A percentile compares a stretch with the other conserved stretches of the same genome.
phyloP scores from a whole-genome alignment of 2,888 invertebrate species.

The Drosophila macrothrix region DNA sequence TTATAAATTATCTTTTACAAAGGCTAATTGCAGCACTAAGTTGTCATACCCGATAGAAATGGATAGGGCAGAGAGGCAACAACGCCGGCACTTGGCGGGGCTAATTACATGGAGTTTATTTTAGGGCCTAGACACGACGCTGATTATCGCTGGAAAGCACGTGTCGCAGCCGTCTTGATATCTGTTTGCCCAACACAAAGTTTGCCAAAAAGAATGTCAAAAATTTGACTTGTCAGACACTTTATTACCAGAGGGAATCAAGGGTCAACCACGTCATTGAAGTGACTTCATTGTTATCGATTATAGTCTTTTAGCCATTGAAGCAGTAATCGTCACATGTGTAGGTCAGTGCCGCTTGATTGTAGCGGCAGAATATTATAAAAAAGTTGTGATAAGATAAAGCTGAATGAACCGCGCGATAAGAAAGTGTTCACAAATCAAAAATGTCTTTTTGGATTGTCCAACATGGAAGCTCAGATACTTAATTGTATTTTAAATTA shows the following conservation, averaged over 20 bases:
- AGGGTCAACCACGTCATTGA: slow-evolving; percentile 5
- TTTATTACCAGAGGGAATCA: slow-evolving; percentile 59
- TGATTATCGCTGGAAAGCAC: slow-evolving; percentile 77
- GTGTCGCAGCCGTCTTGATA: slow-evolving; percentile 54
- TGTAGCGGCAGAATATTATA: no score
- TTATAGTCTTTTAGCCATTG: neutral
- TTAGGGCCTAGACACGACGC: slow-evolving; percentile 76
- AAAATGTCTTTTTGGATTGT: neutral
- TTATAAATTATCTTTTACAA: neutral
- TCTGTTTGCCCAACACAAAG: slow-evolving; percentile 42
- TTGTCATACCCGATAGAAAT: neutral
- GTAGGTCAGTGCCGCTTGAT: slow-evolving; percentile 27
- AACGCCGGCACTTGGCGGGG: slow-evolving; percentile 63
- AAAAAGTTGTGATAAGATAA: slow-evolving; percentile 26
- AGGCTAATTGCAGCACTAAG: neutral
- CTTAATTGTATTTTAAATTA: neutral
- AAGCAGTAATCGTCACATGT: neutral
- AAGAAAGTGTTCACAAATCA: neutral
- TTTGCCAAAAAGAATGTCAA: slow-evolving; percentile 65
- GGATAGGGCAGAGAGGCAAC: slow-evolving; percentile 6
- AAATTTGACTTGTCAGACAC: slow-evolving; percentile 47
- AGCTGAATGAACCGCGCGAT: neutral
- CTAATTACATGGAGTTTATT: slow-evolving; percentile 81
- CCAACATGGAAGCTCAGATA: neutral
- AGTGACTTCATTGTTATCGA: neutral